Conservation (phyloP, 2,113 vertebrate genomes). For the Seriola rivoliana region DNA sequence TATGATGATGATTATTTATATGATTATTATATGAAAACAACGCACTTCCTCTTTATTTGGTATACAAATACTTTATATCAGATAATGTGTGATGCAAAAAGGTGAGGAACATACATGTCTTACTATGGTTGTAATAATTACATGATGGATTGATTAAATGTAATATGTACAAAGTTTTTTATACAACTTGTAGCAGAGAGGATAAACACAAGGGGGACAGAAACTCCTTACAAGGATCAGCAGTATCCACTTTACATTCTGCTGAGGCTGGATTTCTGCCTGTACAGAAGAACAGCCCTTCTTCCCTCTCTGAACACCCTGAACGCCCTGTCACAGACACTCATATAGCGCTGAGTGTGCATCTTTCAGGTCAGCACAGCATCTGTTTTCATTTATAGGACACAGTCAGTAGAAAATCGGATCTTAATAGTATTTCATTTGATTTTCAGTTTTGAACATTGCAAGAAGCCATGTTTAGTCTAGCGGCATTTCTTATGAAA, state of each 20-base stretch:
- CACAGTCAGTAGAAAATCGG: conserved; percentile 9
- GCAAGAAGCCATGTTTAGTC: background rate
- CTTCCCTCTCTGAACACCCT: conserved; percentile 3
- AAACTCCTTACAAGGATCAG: background rate
- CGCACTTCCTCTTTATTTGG: background rate
- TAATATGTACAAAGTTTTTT: background rate
- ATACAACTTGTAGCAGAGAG: background rate
- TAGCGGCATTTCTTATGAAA: background rate
- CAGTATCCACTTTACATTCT: conserved; percentile 52
- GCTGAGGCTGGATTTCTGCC: conserved; percentile 55
- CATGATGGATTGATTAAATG: background rate
- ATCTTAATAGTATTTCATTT: conserved; percentile 24
- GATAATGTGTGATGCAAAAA: background rate
- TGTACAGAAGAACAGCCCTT: conserved; percentile 10
- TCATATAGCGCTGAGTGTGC: conserved; percentile 46
- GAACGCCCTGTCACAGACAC: conserved; percentile 11
- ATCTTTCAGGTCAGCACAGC: conserved; percentile 37
- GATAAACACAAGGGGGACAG: background rate
- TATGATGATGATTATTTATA: too few relatives aligned
- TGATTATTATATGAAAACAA: background rate
- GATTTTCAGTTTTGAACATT: background rate
- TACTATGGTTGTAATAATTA: background rate
- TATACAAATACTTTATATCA: background rate
- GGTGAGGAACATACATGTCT: background rate
- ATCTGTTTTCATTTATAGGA: conserved; percentile 62